These are phyloP conservation scores for Cyaniris semiargus DNA, from an alignment of 2,888 invertebrate species.

Conservation along the genomic window DNA sequence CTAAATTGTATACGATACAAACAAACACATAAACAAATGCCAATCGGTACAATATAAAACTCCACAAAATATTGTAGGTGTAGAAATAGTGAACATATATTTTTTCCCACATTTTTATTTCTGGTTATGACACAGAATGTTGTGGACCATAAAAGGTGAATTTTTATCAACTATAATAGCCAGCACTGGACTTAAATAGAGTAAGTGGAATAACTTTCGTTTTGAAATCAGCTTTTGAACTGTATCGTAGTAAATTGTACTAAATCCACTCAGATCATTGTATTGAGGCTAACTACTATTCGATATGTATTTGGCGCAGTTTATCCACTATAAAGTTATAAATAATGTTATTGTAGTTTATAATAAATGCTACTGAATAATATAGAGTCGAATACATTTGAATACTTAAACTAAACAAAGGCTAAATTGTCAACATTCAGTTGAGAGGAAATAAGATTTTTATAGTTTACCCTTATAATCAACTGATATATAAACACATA, in stretches of 20 bases:
- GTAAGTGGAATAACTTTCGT: constrained; percentile 1
- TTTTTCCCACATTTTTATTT: constrained; percentile 24
- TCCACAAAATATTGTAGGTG: not conserved
- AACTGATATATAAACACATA: no score
- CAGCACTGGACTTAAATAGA: constrained; percentile 13
- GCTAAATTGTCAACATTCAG: no score
- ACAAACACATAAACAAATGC: not conserved
- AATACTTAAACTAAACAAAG: not conserved
- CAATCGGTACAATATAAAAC: not conserved
- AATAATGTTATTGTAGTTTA: not conserved
- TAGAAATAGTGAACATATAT: constrained; percentile 10
- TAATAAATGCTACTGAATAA: not conserved
- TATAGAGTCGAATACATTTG: not conserved
- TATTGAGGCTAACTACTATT: constrained; percentile 21
- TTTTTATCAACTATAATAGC: constrained; percentile 31
- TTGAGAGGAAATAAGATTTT: not conserved
- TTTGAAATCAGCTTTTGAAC: constrained; percentile 25
- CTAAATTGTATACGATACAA: no score
- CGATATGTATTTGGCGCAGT: not conserved
- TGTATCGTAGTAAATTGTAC: not conserved
- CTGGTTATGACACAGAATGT: constrained; percentile 9
- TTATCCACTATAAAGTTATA: constrained; percentile 6
- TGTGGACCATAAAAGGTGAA: constrained; percentile 17
- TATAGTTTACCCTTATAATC: no score
- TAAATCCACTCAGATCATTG: constrained; percentile 17